These are phyloP conservation scores for Brassicogethes aeneus DNA, from an alignment of 2,888 invertebrate genomes.

Conservation along the genomic window DNA sequence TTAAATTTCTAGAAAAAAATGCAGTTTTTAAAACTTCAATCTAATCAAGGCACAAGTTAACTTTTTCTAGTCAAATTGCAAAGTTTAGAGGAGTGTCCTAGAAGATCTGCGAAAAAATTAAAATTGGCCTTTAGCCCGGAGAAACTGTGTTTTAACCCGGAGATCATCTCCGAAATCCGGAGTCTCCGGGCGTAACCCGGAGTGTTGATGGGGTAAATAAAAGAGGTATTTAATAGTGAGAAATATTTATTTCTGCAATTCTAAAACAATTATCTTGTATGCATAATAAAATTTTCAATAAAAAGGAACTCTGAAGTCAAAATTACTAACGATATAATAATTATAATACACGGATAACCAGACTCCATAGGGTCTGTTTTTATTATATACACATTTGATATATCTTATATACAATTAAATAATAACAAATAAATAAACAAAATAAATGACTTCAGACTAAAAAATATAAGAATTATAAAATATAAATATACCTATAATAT, in stretches of 20 bases:
- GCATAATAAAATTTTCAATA: conserved; percentile 39
- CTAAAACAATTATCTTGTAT: conserved; percentile 40
- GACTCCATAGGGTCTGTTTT: conserved; percentile 41
- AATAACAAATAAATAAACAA: conserved; percentile 36
- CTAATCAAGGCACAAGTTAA: too few relatives aligned
- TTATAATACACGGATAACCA: conserved; percentile 34
- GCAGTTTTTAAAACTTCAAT: too few relatives aligned
- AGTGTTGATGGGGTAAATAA: conserved; percentile 4
- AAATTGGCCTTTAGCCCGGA: too few relatives aligned
- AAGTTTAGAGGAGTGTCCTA: too few relatives aligned
- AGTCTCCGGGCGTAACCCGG: too few relatives aligned
- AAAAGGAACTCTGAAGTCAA: conserved; percentile 39
- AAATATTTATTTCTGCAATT: conserved; percentile 36
- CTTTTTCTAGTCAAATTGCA: too few relatives aligned
- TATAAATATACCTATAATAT: conserved; percentile 9
- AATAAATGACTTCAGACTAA: conserved; percentile 31
- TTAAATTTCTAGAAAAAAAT: too few relatives aligned
- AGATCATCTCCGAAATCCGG: too few relatives aligned
- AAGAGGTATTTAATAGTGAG: conserved; percentile 25
- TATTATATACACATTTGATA: conserved; percentile 37
- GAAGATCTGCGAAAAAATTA: too few relatives aligned
- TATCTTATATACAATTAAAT: conserved; percentile 38
- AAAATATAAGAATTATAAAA: conserved; percentile 11
- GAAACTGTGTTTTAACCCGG: too few relatives aligned
- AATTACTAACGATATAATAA: conserved; percentile 29